These are phyloP conservation scores for Nicator chloris DNA, from an alignment of 2,113 vertebrate species.

Conservation along the genomic window DNA sequence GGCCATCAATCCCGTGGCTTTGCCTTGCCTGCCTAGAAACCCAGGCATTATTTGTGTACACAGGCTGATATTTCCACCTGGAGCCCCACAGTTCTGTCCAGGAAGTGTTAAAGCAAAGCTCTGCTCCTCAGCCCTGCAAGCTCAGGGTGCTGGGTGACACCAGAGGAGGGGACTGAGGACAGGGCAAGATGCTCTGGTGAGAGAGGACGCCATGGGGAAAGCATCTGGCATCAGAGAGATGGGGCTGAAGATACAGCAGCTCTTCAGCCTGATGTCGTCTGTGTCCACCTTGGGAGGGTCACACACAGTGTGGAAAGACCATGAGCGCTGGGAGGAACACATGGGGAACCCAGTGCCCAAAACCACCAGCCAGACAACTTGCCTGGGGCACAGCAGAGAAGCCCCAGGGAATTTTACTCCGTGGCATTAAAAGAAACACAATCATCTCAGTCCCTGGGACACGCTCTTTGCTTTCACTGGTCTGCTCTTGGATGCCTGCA, in stretches of 20 bases:
- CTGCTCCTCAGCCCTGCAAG: not conserved
- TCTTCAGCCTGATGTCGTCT: not conserved
- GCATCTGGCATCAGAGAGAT: not conserved
- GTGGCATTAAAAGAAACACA: not conserved
- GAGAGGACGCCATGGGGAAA: not conserved
- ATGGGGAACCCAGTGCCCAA: not conserved
- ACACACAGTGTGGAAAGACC: rapidly evolving
- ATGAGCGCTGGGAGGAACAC: rapidly evolving
- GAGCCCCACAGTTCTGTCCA: not conserved
- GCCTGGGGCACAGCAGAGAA: not conserved
- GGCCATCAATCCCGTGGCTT: not conserved
- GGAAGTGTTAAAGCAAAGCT: not conserved
- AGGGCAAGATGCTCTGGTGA: not conserved
- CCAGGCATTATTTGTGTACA: not conserved
- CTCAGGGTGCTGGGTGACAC: not conserved
- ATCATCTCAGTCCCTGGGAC: rapidly evolving
- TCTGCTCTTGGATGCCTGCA: not conserved
- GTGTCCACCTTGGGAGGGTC: not conserved
- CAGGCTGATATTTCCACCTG: not conserved
- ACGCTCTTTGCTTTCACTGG: not conserved
- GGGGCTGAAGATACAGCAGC: not conserved
- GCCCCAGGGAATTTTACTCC: not conserved
- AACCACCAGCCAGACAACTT: not conserved
- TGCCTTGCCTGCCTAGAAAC: constrained; percentile 27
- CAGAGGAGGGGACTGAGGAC: not conserved